These are phyloP conservation scores for Notocelia uddmanniana DNA, from an alignment of 2,888 invertebrate genomes.

Conservation along the genomic window DNA sequence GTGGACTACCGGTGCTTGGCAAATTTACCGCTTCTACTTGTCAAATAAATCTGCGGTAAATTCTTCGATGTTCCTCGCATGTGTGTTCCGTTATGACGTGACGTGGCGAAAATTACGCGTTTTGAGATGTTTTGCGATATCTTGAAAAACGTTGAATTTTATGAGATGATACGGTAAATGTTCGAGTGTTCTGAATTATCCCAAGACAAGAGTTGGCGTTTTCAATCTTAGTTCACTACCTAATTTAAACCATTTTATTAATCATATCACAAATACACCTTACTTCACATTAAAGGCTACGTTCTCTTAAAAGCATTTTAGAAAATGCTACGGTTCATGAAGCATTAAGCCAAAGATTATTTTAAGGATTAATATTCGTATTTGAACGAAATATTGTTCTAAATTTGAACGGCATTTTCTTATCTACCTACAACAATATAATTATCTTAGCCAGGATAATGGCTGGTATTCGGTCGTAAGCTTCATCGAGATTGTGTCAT, in stretches of 20 bases:
- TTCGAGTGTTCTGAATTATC: neutral
- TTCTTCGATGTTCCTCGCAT: neutral
- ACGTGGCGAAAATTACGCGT: slow-evolving; percentile 1
- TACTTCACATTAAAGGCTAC: neutral
- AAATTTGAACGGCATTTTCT: slow-evolving; percentile 16
- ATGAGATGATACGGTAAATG: neutral
- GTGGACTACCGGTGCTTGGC: slow-evolving; percentile 39
- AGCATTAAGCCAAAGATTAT: neutral
- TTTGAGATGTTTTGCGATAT: neutral
- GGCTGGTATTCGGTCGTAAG: slow-evolving; percentile 53
- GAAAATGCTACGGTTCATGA: neutral
- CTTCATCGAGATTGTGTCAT: slow-evolving; percentile 51
- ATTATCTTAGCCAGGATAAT: slow-evolving; percentile 54
- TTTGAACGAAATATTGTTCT: neutral
- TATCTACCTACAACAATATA: slow-evolving; percentile 32
- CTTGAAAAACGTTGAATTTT: neutral
- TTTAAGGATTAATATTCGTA: neutral
- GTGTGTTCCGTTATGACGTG: slow-evolving; percentile 5
- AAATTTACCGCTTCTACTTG: slow-evolving; percentile 34
- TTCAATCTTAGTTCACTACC: no score
- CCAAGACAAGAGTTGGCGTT: no score
- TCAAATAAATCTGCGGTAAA: slow-evolving; percentile 35
- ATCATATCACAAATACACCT: neutral
- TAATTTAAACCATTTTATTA: no score
- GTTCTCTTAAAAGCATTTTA: neutral